These are phyloP conservation scores for Buphagus erythrorhynchus DNA, from an alignment of 2,797 vertebrate genomes.

Conservation along the genomic window DNA sequence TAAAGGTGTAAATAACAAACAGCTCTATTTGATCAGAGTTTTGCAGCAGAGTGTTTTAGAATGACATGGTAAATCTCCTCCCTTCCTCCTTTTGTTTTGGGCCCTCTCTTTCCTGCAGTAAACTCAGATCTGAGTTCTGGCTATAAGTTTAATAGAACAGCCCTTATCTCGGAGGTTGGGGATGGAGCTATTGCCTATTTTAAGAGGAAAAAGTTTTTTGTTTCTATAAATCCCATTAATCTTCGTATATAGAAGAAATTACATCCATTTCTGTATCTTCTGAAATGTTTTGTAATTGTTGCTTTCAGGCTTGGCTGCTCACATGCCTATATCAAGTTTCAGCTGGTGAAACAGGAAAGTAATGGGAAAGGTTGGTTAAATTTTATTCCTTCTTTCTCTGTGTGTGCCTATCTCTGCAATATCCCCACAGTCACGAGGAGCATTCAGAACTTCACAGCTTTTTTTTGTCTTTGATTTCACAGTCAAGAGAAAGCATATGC, in stretches of 20 bases:
- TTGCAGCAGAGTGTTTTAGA: neutral
- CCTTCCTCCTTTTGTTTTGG: neutral
- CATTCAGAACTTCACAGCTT: neutral
- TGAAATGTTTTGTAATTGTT: conserved; percentile 1
- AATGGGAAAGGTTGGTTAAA: conserved; percentile 80
- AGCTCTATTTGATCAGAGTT: neutral
- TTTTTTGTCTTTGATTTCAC: neutral
- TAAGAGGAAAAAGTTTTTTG: neutral
- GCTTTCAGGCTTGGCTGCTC: conserved; percentile 78
- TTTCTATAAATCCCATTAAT: neutral
- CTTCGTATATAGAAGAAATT: neutral
- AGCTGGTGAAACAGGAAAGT: conserved; percentile 85
- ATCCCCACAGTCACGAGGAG: neutral
- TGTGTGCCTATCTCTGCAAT: neutral
- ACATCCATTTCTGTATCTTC: neutral
- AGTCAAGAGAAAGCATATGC: neutral
- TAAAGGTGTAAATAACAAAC: neutral
- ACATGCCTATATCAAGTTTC: conserved; percentile 86
- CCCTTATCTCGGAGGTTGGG: neutral
- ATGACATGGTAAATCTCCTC: neutral
- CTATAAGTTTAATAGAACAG: neutral
- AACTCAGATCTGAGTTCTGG: neutral
- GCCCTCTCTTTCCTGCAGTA: neutral
- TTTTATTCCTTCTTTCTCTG: neutral
- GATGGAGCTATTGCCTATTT: neutral